A percentile compares a stretch with the other conserved stretches of the same genome.
Evolutionary conservation across 2,888 invertebrate genomes (phyloP).

Genomic region (Thymelicus lineola): DNA sequence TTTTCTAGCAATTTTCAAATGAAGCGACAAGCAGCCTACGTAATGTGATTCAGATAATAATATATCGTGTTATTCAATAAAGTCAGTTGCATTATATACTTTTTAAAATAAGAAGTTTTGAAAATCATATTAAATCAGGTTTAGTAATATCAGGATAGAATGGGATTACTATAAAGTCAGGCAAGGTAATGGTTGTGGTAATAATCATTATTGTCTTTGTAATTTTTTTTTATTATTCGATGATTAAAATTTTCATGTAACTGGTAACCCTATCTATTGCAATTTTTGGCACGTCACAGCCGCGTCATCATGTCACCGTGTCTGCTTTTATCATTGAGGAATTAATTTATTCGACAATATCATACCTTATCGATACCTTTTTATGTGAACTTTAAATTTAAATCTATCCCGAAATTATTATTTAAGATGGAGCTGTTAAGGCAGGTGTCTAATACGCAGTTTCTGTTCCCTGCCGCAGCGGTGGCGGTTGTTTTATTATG

Average conservation of each 20-base stretch:
- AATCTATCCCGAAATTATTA: slow-evolving; percentile 59
- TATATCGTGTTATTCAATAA: no score
- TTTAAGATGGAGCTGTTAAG: slow-evolving; percentile 85
- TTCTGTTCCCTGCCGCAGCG: slow-evolving; percentile 83
- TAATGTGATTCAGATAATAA: no score
- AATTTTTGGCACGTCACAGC: slow-evolving; percentile 87
- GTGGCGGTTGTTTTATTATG: slow-evolving; percentile 88
- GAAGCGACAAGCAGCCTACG: no score
- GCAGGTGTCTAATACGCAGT: slow-evolving; percentile 85
- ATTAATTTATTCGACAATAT: slow-evolving; percentile 81
- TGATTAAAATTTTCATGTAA: neutral
- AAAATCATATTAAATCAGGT: no score
- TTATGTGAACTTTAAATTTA: slow-evolving; percentile 75
- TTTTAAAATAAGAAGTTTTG: no score
- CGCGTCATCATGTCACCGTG: slow-evolving; percentile 88
- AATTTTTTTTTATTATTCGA: neutral
- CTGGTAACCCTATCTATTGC: slow-evolving; percentile 40
- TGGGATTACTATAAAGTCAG: no score
- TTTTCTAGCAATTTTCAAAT: no score
- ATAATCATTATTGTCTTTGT: neutral
- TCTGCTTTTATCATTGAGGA: slow-evolving; percentile 82
- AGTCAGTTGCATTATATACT: no score
- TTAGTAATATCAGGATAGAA: no score
- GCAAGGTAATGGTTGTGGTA: no score
- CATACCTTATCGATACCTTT: slow-evolving; percentile 78